Evolutionary conservation across 1,140 invertebrate species (phyloP).

Genomic region (Danaus melanippus): DNA sequence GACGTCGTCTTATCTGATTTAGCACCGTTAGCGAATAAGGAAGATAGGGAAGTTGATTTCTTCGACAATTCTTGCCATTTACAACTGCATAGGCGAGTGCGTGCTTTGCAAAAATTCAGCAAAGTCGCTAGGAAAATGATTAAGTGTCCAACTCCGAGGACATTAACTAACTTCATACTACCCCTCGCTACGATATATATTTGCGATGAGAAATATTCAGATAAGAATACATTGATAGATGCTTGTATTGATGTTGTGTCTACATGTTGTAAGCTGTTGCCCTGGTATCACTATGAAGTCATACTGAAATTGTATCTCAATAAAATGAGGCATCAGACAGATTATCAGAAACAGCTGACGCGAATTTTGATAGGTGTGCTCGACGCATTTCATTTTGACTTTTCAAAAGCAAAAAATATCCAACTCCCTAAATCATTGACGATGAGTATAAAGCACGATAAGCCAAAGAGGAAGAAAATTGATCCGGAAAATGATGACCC

Average conservation of each 20-base stretch:
- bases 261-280: conserved; percentile 81
- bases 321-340: conserved; percentile 78
- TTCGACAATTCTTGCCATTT: conserved; percentile 94
- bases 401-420: conserved; percentile 75
- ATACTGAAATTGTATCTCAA: conserved; percentile 86
- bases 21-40: conserved; percentile 77
- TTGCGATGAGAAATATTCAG: conserved; percentile 81
- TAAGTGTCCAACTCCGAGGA: conserved; percentile 76
- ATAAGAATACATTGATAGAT: conserved; percentile 87
- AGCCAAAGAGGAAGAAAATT: conserved; percentile 11
- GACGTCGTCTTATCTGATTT: conserved; percentile 86
- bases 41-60: conserved; percentile 91
- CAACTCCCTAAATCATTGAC: conserved; percentile 50
- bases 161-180: conserved; percentile 87
- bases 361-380: conserved; percentile 87
- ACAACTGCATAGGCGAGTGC: conserved; percentile 85
- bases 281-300: conserved; percentile 90
- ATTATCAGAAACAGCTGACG: conserved; percentile 87
- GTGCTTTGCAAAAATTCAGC: conserved; percentile 83
- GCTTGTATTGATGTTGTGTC: conserved; percentile 84
- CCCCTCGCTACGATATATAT: conserved; percentile 88
- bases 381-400: conserved; percentile 94
- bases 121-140: conserved; percentile 73
- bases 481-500: conserved; percentile 2
- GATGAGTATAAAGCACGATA: conserved; percentile 32